Evolutionary conservation across 2,113 vertebrate species (phyloP).

Genomic region (Hylia prasina): DNA sequence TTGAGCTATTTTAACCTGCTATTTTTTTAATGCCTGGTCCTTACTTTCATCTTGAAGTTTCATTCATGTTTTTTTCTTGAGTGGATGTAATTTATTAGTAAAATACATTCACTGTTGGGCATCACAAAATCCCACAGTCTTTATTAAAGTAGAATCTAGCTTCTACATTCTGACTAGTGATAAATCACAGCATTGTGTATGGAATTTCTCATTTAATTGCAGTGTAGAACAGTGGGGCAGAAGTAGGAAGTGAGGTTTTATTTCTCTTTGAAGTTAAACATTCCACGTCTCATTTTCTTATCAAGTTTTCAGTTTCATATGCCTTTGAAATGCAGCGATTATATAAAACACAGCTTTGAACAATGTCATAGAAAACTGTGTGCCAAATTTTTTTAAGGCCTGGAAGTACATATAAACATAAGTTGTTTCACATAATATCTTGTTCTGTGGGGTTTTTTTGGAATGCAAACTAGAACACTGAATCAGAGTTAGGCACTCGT

Average conservation of each 20-base stretch:
- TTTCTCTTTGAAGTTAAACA: constrained; percentile 41
- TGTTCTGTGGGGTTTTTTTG: not conserved
- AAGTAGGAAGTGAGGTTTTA: constrained; percentile 9
- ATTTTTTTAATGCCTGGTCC: not conserved
- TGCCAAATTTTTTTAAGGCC: constrained; percentile 32
- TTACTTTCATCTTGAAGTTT: not conserved
- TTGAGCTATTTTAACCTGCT: not conserved
- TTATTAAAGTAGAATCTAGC: not conserved
- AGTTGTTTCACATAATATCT: constrained; percentile 10
- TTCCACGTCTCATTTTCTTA: constrained; percentile 34
- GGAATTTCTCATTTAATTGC: not conserved
- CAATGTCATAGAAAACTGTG: not conserved
- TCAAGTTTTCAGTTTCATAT: constrained; percentile 38
- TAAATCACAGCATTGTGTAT: not conserved
- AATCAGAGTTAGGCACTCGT: not conserved
- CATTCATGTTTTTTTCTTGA: not conserved
- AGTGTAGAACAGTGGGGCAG: not conserved
- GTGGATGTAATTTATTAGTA: not conserved
- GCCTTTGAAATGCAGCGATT: constrained; percentile 60
- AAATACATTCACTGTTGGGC: not conserved
- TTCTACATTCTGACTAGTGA: not conserved
- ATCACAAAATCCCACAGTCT: not conserved
- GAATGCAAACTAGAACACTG: constrained; percentile 42
- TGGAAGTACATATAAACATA: not conserved
- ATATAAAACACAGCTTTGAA: constrained; percentile 34